Percentiles rank a stretch among this genome's conserved stretches.
These are phyloP conservation scores for Drosophila mimetica DNA, from an alignment of 2,888 invertebrate species.

Conservation along the genomic window DNA sequence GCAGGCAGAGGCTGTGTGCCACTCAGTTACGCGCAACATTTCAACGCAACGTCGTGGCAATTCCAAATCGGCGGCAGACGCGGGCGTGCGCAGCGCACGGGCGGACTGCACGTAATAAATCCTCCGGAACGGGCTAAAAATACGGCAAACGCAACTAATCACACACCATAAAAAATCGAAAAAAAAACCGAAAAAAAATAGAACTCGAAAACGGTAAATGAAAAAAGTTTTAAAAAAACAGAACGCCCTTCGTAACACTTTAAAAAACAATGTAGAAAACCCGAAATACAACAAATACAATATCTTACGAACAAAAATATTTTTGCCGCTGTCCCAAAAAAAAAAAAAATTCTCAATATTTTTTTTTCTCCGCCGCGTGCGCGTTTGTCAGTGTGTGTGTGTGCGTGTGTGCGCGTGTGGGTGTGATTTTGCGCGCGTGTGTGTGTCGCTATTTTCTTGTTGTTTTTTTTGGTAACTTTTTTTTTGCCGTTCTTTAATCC, in stretches of 20 bases:
- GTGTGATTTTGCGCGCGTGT: conserved; percentile 44
- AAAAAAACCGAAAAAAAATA: not conserved
- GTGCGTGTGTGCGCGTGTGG: conserved; percentile 45
- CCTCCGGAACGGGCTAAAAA: conserved; percentile 43
- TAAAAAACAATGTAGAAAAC: not conserved
- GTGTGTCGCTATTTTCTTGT: conserved; percentile 27
- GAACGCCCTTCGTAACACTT: not conserved
- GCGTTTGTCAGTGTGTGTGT: conserved; percentile 30
- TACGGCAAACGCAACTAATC: conserved; percentile 28
- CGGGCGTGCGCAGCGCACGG: conserved; percentile 69
- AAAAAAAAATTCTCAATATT: conserved; percentile 29
- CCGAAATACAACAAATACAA: not conserved
- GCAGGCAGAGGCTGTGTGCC: conserved; percentile 18
- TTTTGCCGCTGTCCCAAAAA: conserved; percentile 28
- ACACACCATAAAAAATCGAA: conserved; percentile 20
- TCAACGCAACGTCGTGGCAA: conserved; percentile 72
- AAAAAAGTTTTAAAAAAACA: not conserved
- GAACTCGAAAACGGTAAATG: not conserved
- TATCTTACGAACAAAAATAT: conserved; percentile 7
- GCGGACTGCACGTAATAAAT: conserved; percentile 54
- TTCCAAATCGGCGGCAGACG: conserved; percentile 57
- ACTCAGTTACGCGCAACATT: conserved; percentile 80
- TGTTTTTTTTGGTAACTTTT: conserved; percentile 36
- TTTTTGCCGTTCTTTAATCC: conserved; percentile 35
- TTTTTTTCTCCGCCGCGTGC: conserved; percentile 46